Conservation (phyloP, 2,113 vertebrate species). For the Coracopsis vasa region DNA sequence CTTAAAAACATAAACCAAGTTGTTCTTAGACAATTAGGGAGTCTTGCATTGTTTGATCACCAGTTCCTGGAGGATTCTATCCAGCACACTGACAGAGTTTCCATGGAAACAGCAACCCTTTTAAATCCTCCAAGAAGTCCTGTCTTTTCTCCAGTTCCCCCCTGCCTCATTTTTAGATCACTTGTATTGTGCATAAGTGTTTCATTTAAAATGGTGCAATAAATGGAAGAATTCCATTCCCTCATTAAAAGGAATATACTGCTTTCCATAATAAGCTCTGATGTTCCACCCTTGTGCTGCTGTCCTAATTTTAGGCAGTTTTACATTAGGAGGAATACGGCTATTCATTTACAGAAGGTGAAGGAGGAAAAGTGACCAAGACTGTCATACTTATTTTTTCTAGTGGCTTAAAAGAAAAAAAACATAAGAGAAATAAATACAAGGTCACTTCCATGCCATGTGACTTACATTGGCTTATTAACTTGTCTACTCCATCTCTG, state of each 20-base stretch:
- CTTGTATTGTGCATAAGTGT: background rate
- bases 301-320: background rate
- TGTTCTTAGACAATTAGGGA: background rate
- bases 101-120: background rate
- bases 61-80: background rate
- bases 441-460: background rate
- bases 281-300: background rate
- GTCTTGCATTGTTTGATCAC: background rate
- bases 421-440: background rate
- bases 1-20: background rate
- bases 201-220: background rate
- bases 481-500: background rate
- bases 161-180: background rate
- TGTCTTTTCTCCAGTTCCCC: background rate
- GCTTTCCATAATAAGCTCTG: background rate
- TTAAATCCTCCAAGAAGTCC: background rate
- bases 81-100: background rate
- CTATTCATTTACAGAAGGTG: background rate
- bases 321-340: background rate
- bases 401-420: background rate
- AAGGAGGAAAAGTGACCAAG: background rate
- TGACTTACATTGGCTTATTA: background rate
- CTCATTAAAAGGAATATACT: background rate
- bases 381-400: background rate
- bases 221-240: background rate